Evolutionary conservation across 2,797 vertebrate genomes (phyloP).

Genomic region (Diglossa cyanea): DNA sequence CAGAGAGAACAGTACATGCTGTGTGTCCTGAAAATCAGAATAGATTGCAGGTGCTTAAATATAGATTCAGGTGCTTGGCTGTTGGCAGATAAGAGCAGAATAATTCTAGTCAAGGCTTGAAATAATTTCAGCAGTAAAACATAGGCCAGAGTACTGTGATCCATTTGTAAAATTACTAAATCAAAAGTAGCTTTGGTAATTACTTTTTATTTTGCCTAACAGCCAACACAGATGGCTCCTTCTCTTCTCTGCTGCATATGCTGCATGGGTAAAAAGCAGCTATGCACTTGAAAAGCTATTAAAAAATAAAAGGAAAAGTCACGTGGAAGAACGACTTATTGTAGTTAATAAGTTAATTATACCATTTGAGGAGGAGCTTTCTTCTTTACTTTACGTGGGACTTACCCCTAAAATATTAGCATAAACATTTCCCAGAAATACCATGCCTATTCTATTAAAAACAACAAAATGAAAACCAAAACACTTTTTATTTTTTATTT

Average conservation of each 20-base stretch:
- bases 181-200: conserved; percentile 23
- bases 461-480: background rate
- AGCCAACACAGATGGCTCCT: background rate
- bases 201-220: background rate
- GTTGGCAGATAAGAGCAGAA: background rate
- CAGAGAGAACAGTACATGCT: conserved; percentile 24
- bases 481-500: background rate
- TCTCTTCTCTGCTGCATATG: background rate
- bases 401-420: background rate
- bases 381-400: background rate
- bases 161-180: background rate
- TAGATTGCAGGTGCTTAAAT: conserved; percentile 34
- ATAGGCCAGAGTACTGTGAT: background rate
- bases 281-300: conserved; percentile 6
- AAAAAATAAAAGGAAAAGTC: conserved; percentile 3
- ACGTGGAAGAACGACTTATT: background rate
- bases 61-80: conserved; percentile 5
- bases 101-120: background rate
- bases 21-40: conserved; percentile 18
- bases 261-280: background rate
- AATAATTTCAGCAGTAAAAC: conserved; percentile 8
- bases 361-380: background rate
- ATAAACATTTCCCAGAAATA: conserved; percentile 27
- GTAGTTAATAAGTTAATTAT: background rate
- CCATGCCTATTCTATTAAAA: background rate